Base-by-base conservation (phyloP, 2,888 invertebrate species). In the Panopea generosa region DNA sequence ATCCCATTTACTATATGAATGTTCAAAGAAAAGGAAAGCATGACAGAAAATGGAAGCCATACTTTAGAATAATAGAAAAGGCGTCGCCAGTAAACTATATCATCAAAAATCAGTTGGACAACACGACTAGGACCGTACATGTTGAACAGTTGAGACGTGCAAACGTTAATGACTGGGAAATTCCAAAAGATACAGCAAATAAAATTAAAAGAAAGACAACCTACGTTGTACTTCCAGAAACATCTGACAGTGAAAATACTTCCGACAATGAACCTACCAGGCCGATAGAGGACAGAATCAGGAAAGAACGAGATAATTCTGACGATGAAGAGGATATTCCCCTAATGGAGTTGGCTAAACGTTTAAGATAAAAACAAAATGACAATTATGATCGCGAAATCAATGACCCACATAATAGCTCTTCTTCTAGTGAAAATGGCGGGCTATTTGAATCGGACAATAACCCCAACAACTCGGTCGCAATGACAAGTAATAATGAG, bases 11-110 rank as follows among this genome's bases (percentile, higher is more conserved):
- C 20, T 82, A 72, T 38, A 68, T 27, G 43, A 69, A 45, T 45
- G 6, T 72, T 63, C 50, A 61, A 40, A 56, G 43, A 22, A 59
- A 69, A 53, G 55, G 49, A 29, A 79, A 83, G 61, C 29, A 74
- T 26, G 67, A 78, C 20, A n/a, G 26, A 81, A n/a, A 71, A 40
- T 83, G 81, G 81, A 53, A 45, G 20, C 80, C 74, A 2, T 78
- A 67, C 50, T 79, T 65, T 57, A 50, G 74, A 29, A 72, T 79
- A 7, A 63, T 77, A 26, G 71, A 81, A 52, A 60, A 77, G 50
- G 72, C 14, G 14, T 20, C 53, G 16, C 77, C 72, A 11, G 65
- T 65, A 7, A 57, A 61, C 3, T 77, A 56, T 24, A 47, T 69
- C 1, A 77, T 77, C 20, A 73, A 69, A 26, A 73, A 73, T 56